Evolutionary conservation across 2,113 vertebrate genomes (phyloP).

Genomic region (Melozone crissalis): DNA sequence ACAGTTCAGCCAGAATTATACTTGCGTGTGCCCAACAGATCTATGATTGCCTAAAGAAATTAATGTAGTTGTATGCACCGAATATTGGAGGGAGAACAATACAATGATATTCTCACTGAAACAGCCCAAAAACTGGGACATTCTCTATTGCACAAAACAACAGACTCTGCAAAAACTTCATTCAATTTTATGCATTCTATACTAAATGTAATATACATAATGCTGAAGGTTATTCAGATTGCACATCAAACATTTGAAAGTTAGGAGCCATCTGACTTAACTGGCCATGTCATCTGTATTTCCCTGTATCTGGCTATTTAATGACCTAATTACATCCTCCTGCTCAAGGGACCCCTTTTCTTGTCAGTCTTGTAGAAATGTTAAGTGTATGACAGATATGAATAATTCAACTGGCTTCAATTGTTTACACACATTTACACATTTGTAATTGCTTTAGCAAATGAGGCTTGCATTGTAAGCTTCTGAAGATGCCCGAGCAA

Average conservation of each 20-base stretch:
- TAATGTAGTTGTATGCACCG: neutral
- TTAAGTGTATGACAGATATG: neutral
- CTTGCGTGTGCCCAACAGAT: neutral
- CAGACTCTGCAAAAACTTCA: neutral
- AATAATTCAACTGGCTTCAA: slow-evolving; percentile 14
- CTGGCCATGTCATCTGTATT: neutral
- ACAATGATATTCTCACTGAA: neutral
- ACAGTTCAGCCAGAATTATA: neutral
- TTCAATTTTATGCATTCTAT: neutral
- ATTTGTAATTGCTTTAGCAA: neutral
- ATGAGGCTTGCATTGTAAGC: neutral
- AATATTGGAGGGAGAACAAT: neutral
- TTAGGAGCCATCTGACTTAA: neutral
- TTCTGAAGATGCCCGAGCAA: neutral
- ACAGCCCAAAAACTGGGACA: neutral
- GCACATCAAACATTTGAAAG: neutral
- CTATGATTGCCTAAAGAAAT: neutral
- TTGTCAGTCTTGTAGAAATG: neutral
- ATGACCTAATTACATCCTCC: neutral
- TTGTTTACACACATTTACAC: neutral
- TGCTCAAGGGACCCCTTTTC: neutral
- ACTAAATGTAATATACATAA: neutral
- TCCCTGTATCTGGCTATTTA: neutral
- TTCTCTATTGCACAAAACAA: neutral
- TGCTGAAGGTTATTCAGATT: neutral